Evolutionary conservation across 2,888 invertebrate genomes (phyloP).

Genomic region (Leptinotarsa haldemani): DNA sequence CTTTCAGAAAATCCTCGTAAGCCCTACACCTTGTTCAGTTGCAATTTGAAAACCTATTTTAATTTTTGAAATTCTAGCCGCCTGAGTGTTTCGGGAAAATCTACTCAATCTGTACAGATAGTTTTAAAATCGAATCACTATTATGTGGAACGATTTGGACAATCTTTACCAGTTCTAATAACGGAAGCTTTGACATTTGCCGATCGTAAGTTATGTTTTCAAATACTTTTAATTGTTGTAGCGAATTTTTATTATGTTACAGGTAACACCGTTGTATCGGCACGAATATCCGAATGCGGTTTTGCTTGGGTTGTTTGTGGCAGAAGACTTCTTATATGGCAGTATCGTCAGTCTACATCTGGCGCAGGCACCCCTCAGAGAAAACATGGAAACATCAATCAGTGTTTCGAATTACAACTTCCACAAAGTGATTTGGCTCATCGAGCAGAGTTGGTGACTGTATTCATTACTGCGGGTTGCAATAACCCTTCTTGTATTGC

Average conservation of each 20-base stretch:
- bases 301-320: constrained; percentile 81
- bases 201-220: constrained; percentile 68
- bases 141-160: constrained; percentile 83
- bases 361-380: constrained; percentile 66
- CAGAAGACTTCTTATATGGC: constrained; percentile 88
- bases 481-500: constrained; percentile 86
- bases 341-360: constrained; percentile 69
- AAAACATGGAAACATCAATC: constrained; percentile 65
- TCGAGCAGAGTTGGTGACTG: constrained; percentile 83
- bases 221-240: no score
- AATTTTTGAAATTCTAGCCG: constrained; percentile 61
- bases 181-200: constrained; percentile 89
- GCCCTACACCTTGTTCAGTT: constrained; percentile 27
- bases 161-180: constrained; percentile 86
- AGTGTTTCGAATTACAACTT: constrained; percentile 86
- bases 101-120: constrained; percentile 78
- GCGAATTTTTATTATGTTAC: constrained; percentile 26
- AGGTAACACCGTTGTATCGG: constrained; percentile 66
- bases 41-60: constrained; percentile 6
- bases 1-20: constrained; percentile 62
- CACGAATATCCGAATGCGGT: constrained; percentile 68
- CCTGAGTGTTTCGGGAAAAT: constrained; percentile 71
- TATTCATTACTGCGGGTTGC: constrained; percentile 73
- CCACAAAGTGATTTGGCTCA: constrained; percentile 94
- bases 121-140: constrained; percentile 81